These are phyloP conservation scores for Hyposoter dolosus DNA, from an alignment of 2,888 invertebrate genomes.

Conservation along the genomic window DNA sequence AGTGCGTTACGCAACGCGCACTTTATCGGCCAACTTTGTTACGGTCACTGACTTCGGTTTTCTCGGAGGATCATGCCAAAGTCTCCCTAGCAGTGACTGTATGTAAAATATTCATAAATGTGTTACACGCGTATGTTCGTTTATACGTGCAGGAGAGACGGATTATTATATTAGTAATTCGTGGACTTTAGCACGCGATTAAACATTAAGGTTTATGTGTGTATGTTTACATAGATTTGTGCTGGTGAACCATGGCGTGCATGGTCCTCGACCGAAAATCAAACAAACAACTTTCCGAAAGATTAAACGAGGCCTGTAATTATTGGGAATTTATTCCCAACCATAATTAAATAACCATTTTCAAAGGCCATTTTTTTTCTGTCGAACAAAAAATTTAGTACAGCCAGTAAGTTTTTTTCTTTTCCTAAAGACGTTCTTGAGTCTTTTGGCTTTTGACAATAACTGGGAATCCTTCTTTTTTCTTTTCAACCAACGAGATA, in stretches of 20 bases:
- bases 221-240: background rate
- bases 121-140: background rate
- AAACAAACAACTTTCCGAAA: conserved; percentile 7
- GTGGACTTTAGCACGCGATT: conserved; percentile 1
- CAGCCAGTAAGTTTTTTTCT: background rate
- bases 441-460: background rate
- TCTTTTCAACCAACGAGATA: background rate
- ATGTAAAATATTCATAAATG: conserved; percentile 27
- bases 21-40: conserved; percentile 67
- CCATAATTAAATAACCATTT: background rate
- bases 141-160: background rate
- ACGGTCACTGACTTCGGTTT: conserved; percentile 66
- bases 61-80: conserved; percentile 57
- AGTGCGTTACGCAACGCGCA: conserved; percentile 61
- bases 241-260: background rate
- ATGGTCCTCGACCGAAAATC: conserved; percentile 16
- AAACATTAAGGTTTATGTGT: background rate
- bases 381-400: background rate
- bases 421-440: background rate
- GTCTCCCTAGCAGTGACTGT: background rate
- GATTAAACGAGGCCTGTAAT: background rate
- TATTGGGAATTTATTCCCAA: background rate
- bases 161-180: conserved; percentile 23
- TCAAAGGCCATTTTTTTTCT: background rate
- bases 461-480: conserved; percentile 1